Percentiles rank a stretch among this genome's conserved stretches.
phyloP scores from a whole-genome alignment of 2,797 vertebrate species.

The Lutjanus argentimaculatus region DNA sequence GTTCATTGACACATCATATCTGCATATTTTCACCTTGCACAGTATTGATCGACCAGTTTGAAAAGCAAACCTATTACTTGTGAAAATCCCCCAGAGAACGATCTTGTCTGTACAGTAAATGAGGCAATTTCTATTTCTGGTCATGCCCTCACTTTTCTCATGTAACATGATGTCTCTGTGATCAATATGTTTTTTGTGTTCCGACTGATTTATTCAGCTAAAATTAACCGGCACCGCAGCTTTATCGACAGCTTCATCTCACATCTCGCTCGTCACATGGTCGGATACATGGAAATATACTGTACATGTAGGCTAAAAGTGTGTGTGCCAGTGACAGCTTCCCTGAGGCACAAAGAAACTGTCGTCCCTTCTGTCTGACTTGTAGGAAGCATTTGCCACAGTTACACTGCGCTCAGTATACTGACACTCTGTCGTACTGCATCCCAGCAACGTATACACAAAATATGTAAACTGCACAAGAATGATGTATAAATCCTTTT shows the following conservation, averaged over 20 bases:
- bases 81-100: conserved; percentile 8
- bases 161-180: conserved; percentile 50
- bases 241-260: conserved; percentile 14
- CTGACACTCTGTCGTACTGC: background rate
- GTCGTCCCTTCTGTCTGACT: background rate
- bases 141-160: conserved; percentile 34
- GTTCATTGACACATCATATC: background rate
- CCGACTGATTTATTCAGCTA: conserved; percentile 37
- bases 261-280: conserved; percentile 23
- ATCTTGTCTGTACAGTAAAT: conserved; percentile 48
- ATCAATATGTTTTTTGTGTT: conserved; percentile 54
- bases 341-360: background rate
- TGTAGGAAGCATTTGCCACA: conserved; percentile 12
- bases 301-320: conserved; percentile 13
- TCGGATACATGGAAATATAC: conserved; percentile 5
- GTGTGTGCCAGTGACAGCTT: conserved; percentile 6
- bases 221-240: conserved; percentile 24
- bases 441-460: background rate
- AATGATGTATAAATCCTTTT: background rate
- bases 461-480: background rate
- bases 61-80: conserved; percentile 34
- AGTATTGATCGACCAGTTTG: conserved; percentile 32
- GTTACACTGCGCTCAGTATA: conserved; percentile 14
- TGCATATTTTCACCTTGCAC: conserved; percentile 33
- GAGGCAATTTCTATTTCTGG: conserved; percentile 67